phyloP scores from a whole-genome alignment of 2,888 invertebrate species.

The Drosophila bunnanda region DNA sequence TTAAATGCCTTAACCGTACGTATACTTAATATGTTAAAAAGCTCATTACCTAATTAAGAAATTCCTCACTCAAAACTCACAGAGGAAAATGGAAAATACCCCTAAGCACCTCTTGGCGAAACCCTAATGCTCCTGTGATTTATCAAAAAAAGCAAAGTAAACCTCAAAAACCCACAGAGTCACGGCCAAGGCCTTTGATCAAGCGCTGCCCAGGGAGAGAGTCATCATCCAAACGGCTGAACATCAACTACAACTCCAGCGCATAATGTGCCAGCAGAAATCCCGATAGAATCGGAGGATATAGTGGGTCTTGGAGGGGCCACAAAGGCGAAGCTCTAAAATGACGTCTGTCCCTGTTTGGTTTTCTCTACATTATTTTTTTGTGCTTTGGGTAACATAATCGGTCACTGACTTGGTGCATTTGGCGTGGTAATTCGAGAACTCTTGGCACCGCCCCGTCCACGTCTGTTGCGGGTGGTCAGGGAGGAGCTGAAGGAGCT shows the following conservation, averaged over 20 bases:
- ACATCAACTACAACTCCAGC: slow-evolving; percentile 48
- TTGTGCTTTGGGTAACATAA: slow-evolving; percentile 80
- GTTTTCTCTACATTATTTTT: slow-evolving; percentile 16
- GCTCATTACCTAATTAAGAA: neutral
- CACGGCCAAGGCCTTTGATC: slow-evolving; percentile 71
- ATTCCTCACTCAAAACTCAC: neutral
- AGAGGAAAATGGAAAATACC: neutral
- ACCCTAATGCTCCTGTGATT: slow-evolving; percentile 28
- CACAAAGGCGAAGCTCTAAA: slow-evolving; percentile 59
- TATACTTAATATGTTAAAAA: neutral
- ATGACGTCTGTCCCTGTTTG: slow-evolving; percentile 67
- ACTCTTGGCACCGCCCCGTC: slow-evolving; percentile 61
- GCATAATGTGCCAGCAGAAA: slow-evolving; percentile 75
- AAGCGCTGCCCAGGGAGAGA: slow-evolving; percentile 64
- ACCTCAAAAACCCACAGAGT: slow-evolving; percentile 67
- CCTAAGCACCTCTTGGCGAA: neutral
- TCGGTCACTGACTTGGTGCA: slow-evolving; percentile 78
- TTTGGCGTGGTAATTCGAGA: slow-evolving; percentile 80
- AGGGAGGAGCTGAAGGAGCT: slow-evolving; percentile 40
- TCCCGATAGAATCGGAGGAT: slow-evolving; percentile 63
- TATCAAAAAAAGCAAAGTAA: slow-evolving; percentile 42
- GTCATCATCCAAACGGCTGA: slow-evolving; percentile 65
- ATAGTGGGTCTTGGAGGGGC: neutral
- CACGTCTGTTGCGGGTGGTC: slow-evolving; percentile 77
- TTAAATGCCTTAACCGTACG: neutral